Evolutionary conservation across 1,140 invertebrate species (phyloP), one percentile per base, ranked within the genome.

Genomic region (Pinna nobilis): DNA sequence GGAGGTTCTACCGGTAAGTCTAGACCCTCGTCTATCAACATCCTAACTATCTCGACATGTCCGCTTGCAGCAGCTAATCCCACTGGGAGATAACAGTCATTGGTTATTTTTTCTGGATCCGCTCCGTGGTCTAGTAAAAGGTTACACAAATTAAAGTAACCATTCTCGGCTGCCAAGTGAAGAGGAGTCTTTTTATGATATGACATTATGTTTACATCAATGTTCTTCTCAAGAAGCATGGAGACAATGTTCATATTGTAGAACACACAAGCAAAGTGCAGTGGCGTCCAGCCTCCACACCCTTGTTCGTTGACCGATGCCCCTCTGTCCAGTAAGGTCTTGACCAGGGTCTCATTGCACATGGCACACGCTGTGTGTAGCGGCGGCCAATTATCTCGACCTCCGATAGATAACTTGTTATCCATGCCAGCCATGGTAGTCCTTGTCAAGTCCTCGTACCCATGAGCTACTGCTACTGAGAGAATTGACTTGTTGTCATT

Each of bases 171-270:
- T 37, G 66, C 66, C 25, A 83, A 63, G 70, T 87, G 86, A 20
- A 86, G 63, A n/a, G 86, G 77, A 3, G 82, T 75, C 32, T 68
- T 67, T 28, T 79, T 77, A 11, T 55, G 55, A 20, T 49, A 41
- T 6, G 66, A 76, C 20, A 50, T 28, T 11, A 32, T 39, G 57
- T 86, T 75, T 4, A 80, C 66, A 32, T 76, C 61, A n/a, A 72
- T 65, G 3, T 69, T 72, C 5, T 70, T 70, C 13, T 68, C 47
- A 23, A 83, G 50, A 37, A 86, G 64, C 20, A 75, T n/a, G n/a
- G 47, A 51, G 7, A 74, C 60, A 15, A 77, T 74, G 2, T 69
- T 59, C 1, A 55, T 13, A 28, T 78, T 63, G 32, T 80, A 74
- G 23, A 76, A 69, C 2, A 71, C 25, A 11, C 78, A 73, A 23